Conservation (phyloP, 2,113 vertebrate species). For the Ceyx melanurus region DNA sequence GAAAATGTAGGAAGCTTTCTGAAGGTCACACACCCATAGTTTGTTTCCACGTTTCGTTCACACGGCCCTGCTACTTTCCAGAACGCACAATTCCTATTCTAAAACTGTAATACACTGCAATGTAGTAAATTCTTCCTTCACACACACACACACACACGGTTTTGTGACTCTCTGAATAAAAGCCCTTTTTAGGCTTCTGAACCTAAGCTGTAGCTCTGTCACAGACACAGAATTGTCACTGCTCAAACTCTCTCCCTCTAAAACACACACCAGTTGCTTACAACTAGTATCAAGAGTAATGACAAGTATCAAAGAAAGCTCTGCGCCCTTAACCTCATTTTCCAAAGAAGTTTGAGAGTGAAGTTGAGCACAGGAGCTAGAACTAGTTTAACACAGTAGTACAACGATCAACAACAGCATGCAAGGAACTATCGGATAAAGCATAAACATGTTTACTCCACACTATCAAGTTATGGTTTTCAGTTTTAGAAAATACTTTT, state of each 20-base stretch:
- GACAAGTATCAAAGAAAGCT: neutral
- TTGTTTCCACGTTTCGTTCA: neutral
- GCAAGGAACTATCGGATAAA: neutral
- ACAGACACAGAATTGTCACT: accelerated
- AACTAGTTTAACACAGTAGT: neutral
- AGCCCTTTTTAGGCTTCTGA: neutral
- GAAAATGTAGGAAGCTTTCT: neutral
- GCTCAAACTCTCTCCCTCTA: neutral
- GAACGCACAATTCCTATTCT: neutral
- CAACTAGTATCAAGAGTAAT: neutral
- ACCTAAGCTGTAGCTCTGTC: neutral
- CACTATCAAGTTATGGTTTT: neutral
- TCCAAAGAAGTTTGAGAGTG: neutral
- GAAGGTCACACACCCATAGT: neutral
- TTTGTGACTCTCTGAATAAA: neutral
- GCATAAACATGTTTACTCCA: neutral
- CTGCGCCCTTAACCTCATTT: neutral
- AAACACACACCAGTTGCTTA: neutral
- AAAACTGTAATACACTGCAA: neutral
- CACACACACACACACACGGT: neutral
- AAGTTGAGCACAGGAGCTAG: neutral
- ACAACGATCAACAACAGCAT: neutral
- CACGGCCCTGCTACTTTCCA: neutral
- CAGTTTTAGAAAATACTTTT: neutral
- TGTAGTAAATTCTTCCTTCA: neutral